phyloP scores from a whole-genome alignment of 2,888 invertebrate species.

The Cephus spinipes region DNA sequence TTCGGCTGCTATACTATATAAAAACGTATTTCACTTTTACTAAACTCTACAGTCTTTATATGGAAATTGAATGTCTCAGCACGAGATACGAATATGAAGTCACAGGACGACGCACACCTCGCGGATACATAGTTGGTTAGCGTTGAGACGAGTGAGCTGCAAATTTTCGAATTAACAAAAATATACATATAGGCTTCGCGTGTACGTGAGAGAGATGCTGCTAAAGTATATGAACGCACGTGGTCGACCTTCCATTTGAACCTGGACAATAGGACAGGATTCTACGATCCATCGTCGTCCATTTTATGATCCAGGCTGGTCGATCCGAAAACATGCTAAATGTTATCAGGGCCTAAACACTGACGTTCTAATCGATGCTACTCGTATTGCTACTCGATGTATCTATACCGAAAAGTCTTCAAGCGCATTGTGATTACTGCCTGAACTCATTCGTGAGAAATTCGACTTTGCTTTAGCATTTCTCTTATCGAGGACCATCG shows the following conservation, averaged over 20 bases:
- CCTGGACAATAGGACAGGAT: background rate
- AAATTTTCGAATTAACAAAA: background rate
- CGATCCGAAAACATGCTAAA: background rate
- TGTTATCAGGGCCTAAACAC: constrained; percentile 13
- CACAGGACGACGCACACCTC: background rate
- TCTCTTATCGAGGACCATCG: constrained; percentile 46
- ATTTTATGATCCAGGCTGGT: background rate
- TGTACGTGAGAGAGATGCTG: background rate
- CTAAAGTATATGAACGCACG: background rate
- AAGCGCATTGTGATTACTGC: constrained; percentile 55
- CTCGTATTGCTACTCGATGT: constrained; percentile 36
- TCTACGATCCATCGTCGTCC: background rate
- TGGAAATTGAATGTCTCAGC: background rate
- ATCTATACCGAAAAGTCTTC: constrained; percentile 43
- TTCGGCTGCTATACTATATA: background rate
- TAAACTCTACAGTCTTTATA: background rate
- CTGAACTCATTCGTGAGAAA: constrained; percentile 23
- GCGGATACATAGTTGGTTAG: background rate
- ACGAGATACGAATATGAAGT: background rate
- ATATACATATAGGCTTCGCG: background rate
- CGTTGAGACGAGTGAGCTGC: background rate
- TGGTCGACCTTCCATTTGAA: background rate
- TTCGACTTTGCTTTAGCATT: constrained; percentile 22
- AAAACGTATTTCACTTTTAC: background rate
- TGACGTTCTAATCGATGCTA: background rate